Conservation (phyloP, 23 tunicate species). For the Phallusia fumigata region DNA sequence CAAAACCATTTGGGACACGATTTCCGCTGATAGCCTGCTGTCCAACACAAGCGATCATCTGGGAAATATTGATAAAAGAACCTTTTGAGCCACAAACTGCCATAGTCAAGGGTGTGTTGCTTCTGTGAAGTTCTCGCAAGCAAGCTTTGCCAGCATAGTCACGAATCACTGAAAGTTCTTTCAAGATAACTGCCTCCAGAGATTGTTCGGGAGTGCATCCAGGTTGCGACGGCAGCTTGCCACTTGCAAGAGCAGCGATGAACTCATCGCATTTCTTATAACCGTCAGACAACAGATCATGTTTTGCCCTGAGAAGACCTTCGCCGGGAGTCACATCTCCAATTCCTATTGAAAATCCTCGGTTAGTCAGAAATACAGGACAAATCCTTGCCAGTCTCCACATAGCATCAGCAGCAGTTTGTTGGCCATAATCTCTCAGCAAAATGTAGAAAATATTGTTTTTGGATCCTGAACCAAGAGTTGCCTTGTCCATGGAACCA, state of each 20-base stretch:
- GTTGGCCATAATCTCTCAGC: constrained; percentile 84
- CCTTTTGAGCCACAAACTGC: constrained; percentile 99
- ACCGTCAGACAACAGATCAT: constrained; percentile 59
- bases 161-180: constrained; percentile 87
- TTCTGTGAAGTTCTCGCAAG: constrained; percentile 56
- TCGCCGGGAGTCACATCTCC: constrained; percentile 96
- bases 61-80: constrained; percentile 91
- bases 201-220: constrained; percentile 97
- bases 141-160: constrained; percentile 94
- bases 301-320: constrained; percentile 72
- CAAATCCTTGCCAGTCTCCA: constrained; percentile 91
- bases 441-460: constrained; percentile 91
- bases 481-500: constrained; percentile 94
- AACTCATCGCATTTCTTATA: constrained; percentile 85
- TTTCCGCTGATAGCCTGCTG: constrained; percentile 96
- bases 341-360: constrained; percentile 98
- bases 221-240: constrained; percentile 85
- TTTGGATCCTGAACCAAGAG: constrained; percentile 92
- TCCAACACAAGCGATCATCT: constrained; percentile 99
- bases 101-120: constrained; percentile 89
- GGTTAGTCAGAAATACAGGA: constrained; percentile 82
- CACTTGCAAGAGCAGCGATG: constrained; percentile 59
- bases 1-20: constrained; percentile 95
- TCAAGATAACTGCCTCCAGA: constrained; percentile 78
- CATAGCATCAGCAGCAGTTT: constrained; percentile 97